Percentiles rank a stretch among this genome's conserved stretches.
These are phyloP conservation scores for Drosophila kanapiae DNA, from an alignment of 1,140 invertebrate genomes.

Conservation along the genomic window DNA sequence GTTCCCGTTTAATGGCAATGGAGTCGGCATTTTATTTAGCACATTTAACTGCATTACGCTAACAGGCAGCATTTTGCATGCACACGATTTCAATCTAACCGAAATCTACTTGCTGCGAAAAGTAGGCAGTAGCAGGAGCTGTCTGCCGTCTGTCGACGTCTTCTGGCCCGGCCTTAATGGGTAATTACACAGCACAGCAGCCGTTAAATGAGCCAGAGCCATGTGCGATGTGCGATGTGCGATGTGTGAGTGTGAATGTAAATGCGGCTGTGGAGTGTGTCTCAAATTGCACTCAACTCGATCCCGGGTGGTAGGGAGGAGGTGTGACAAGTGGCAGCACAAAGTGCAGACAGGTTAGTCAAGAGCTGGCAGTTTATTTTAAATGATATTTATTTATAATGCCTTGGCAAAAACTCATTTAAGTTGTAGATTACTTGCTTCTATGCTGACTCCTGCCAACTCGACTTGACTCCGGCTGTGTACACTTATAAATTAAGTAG, in stretches of 20 bases:
- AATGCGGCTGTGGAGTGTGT: slow-evolving; percentile 23
- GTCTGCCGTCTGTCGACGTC: slow-evolving; percentile 25
- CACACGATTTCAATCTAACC: slow-evolving; percentile 58
- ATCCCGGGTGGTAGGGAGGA: slow-evolving; percentile 35
- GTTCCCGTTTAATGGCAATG: slow-evolving; percentile 56
- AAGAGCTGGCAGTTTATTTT: slow-evolving; percentile 76
- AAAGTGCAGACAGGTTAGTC: slow-evolving; percentile 82
- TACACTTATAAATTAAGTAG: slow-evolving; percentile 51
- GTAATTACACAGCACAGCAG: slow-evolving; percentile 75
- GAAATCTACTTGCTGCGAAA: slow-evolving; percentile 70
- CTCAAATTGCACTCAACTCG: slow-evolving; percentile 72
- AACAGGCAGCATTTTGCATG: slow-evolving; percentile 61
- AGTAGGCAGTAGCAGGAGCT: slow-evolving; percentile 54
- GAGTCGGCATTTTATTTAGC: slow-evolving; percentile 78
- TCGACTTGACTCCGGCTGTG: slow-evolving; percentile 39
- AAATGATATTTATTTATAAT: slow-evolving; percentile 83
- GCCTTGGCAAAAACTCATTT: slow-evolving; percentile 63
- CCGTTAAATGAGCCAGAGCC: slow-evolving; percentile 60
- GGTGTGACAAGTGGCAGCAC: slow-evolving; percentile 46
- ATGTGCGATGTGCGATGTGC: slow-evolving; percentile 29
- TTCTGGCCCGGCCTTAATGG: slow-evolving; percentile 69
- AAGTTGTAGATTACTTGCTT: slow-evolving; percentile 76
- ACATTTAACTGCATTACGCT: slow-evolving; percentile 78
- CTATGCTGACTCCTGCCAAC: neutral
- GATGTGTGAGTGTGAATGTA: slow-evolving; percentile 6